Conservation (phyloP, 2,888 invertebrate species). For the Mycogona germanica region DNA sequence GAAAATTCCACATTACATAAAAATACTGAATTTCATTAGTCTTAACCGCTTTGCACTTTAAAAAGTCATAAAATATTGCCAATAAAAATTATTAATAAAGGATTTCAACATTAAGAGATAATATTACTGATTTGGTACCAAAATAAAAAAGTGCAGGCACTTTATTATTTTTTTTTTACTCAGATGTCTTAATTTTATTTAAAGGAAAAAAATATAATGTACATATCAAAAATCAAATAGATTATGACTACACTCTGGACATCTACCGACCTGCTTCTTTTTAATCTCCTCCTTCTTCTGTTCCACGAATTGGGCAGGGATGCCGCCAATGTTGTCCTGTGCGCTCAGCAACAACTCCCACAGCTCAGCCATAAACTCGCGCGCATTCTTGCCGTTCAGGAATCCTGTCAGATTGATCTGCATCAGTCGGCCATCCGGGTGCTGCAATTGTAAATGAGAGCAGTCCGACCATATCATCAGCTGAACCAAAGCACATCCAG, state of each 20-base stretch:
- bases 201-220: no score
- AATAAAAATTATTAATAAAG: no score
- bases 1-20: no score
- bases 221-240: background rate
- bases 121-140: no score
- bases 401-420: constrained; percentile 99
- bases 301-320: constrained; percentile 87
- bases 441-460: constrained; percentile 47
- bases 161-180: no score
- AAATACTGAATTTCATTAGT: no score
- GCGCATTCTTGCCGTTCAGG: constrained; percentile 92
- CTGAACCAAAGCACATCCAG: constrained; percentile 26
- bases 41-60: no score
- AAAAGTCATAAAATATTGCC: no score
- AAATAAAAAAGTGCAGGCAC: no score
- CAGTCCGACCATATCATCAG: background rate
- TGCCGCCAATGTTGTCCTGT: constrained; percentile 88
- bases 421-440: constrained; percentile 95
- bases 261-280: constrained; percentile 57
- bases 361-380: constrained; percentile 94
- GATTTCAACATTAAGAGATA: no score
- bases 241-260: no score
- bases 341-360: constrained; percentile 93
- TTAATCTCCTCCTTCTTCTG: constrained; percentile 95
- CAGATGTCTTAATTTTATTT: background rate